These are phyloP conservation scores for Neolamprologus kungweensis DNA, from an alignment of 2,113 vertebrate species.

Conservation along the genomic window DNA sequence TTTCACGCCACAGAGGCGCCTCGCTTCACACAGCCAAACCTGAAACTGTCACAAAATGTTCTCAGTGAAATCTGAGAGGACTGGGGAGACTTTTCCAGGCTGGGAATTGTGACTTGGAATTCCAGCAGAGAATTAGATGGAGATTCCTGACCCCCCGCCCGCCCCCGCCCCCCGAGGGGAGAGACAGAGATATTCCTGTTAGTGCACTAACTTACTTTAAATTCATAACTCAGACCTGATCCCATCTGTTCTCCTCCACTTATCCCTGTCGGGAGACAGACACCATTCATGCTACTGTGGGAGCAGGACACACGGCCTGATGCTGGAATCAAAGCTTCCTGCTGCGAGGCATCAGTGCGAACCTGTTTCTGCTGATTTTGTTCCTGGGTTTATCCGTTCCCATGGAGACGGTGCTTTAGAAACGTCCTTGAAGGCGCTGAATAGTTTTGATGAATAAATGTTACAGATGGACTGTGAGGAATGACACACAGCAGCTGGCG, in stretches of 20 bases:
- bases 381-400: not conserved
- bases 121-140: not conserved
- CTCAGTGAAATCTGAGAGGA: not conserved
- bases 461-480: slow-evolving; percentile 23
- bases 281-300: not conserved
- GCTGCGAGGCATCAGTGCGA: not conserved
- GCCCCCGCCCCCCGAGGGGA: not conserved
- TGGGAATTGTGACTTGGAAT: slow-evolving; percentile 5
- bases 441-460: not conserved
- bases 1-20: not conserved
- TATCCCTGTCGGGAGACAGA: not conserved
- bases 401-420: not conserved
- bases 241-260: not conserved
- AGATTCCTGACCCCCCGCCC: not conserved
- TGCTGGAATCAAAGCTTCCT: not conserved
- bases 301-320: not conserved
- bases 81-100: not conserved
- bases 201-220: not conserved
- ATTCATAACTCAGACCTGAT: not conserved
- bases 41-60: not conserved
- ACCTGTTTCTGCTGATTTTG: not conserved
- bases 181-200: not conserved
- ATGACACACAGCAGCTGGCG: not conserved
- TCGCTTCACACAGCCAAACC: not conserved
- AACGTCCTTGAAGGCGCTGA: not conserved